phyloP scores from a whole-genome alignment of 2,797 vertebrate genomes.

The Mormyrops attenuatus region DNA sequence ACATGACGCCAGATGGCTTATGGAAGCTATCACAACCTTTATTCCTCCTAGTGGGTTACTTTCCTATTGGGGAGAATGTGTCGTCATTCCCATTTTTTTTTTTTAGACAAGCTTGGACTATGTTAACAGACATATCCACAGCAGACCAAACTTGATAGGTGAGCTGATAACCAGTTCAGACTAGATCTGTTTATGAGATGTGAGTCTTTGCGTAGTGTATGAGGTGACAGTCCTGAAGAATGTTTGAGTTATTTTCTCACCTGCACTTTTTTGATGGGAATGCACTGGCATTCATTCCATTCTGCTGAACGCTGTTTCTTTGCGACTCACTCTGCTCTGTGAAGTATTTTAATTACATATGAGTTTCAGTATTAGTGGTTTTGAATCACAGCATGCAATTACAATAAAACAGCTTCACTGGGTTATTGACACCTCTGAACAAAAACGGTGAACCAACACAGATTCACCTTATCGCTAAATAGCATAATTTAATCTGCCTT shows the following conservation, averaged over 20 bases:
- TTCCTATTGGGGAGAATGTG: not conserved
- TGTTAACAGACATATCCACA: not conserved
- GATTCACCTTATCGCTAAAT: not conserved
- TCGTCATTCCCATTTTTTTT: not conserved
- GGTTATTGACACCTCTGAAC: not conserved
- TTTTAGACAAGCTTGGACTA: not conserved
- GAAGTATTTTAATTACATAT: not conserved
- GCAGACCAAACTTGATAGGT: not conserved
- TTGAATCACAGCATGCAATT: not conserved
- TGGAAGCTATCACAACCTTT: not conserved
- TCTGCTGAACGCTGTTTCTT: not conserved
- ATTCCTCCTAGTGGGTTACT: not conserved
- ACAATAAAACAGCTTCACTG: not conserved
- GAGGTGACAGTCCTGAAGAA: not conserved
- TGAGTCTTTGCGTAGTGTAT: not conserved
- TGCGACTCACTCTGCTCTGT: not conserved
- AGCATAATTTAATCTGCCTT: not conserved
- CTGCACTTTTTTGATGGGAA: not conserved
- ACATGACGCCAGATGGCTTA: not conserved
- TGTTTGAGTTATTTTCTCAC: not conserved
- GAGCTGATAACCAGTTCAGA: not conserved
- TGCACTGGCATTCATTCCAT: not conserved
- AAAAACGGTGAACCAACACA: not conserved
- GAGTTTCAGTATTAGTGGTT: not conserved
- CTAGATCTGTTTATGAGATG: not conserved